phyloP scores from a whole-genome alignment of 2,888 invertebrate species.

The Cotesia congregata region DNA sequence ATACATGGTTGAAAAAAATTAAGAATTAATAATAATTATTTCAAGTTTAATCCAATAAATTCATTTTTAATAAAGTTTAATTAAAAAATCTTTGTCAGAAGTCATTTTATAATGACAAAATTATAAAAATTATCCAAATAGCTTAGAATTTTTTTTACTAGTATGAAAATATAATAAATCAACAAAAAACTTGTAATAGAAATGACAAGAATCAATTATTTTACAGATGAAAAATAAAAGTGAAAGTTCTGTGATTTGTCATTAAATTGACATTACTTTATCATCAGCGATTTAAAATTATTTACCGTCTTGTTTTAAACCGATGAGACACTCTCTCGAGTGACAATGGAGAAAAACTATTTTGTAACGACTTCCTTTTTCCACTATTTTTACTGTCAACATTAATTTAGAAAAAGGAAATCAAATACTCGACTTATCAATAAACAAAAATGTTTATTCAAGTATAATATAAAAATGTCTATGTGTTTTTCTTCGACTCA shows the following conservation, averaged over 20 bases:
- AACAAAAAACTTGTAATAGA: too few species aligned
- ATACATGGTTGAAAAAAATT: too few species aligned
- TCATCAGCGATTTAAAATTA: slow-evolving; percentile 8
- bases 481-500: neutral
- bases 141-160: too few species aligned
- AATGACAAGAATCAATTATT: too few species aligned
- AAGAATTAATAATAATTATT: too few species aligned
- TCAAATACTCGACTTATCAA: neutral
- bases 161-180: too few species aligned
- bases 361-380: neutral
- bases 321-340: neutral
- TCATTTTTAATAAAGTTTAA: too few species aligned
- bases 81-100: too few species aligned
- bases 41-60: too few species aligned
- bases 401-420: neutral
- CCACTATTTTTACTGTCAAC: neutral
- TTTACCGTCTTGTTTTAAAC: slow-evolving; percentile 9
- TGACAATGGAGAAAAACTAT: neutral
- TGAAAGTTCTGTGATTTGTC: slow-evolving; percentile 17
- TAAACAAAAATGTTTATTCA: neutral
- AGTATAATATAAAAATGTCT: neutral
- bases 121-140: too few species aligned
- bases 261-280: slow-evolving; percentile 5
- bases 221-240: neutral
- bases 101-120: too few species aligned